Evolutionary conservation across 2,888 invertebrate genomes (phyloP).

Genomic region (Eretmocerus hayati): DNA sequence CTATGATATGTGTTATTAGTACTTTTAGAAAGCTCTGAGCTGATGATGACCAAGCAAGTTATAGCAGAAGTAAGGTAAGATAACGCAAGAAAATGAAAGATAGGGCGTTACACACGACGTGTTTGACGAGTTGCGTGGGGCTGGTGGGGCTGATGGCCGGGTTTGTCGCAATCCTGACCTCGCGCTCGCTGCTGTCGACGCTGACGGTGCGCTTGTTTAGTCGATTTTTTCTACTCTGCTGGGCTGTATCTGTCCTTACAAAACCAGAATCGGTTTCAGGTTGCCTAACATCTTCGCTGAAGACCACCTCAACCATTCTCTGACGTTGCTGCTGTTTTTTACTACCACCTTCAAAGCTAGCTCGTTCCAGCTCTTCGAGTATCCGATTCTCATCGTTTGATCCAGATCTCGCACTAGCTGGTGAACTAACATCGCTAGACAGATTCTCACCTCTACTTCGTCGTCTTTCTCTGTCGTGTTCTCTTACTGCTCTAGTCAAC

Average conservation of each 20-base stretch:
- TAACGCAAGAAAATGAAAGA: not conserved
- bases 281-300: conserved; percentile 17
- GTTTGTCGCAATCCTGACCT: not conserved
- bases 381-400: conserved; percentile 38
- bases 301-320: conserved; percentile 9
- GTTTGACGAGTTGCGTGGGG: conserved; percentile 2
- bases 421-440: conserved; percentile 39
- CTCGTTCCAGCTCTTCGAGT: conserved; percentile 36
- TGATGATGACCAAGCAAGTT: too few species aligned
- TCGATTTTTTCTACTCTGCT: conserved; percentile 25
- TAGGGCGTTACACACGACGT: conserved; percentile 8
- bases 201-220: conserved; percentile 25
- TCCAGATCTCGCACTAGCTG: conserved; percentile 38
- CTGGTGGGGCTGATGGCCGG: not conserved
- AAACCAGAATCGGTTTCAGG: conserved; percentile 30
- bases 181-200: conserved; percentile 14
- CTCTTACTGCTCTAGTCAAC: conserved; percentile 48
- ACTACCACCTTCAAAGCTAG: too few species aligned
- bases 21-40: too few species aligned
- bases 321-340: conserved; percentile 20
- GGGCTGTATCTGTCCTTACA: conserved; percentile 23
- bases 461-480: conserved; percentile 46
- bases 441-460: conserved; percentile 37
- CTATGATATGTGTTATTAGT: too few species aligned
- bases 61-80: not conserved